Conservation (phyloP, 2,797 vertebrate genomes). For the Danio kyathit region DNA sequence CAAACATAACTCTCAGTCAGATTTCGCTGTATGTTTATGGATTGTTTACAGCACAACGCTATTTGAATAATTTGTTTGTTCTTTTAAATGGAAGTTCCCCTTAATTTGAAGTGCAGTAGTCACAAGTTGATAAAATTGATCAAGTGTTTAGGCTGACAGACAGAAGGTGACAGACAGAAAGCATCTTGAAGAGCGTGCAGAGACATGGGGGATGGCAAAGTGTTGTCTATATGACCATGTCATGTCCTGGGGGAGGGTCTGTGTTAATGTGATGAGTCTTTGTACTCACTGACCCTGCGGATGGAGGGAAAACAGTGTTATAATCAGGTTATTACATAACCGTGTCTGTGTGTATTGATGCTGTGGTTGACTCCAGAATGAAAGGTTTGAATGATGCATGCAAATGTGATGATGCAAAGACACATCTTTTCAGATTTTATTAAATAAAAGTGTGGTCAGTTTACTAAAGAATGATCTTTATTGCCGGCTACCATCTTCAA, state of each 20-base stretch:
- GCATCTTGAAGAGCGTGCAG: background rate
- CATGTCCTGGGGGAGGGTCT: conserved; percentile 29
- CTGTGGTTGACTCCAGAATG: background rate
- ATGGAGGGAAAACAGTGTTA: conserved; percentile 40
- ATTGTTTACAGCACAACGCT: too few species aligned
- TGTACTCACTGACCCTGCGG: conserved; percentile 26
- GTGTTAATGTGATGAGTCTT: conserved; percentile 20
- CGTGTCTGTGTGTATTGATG: background rate
- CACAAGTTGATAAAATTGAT: too few species aligned
- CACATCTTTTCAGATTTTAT: background rate
- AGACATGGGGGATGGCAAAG: conserved; percentile 37
- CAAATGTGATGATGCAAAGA: background rate
- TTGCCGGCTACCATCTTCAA: background rate
- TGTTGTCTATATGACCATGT: background rate
- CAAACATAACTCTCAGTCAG: too few species aligned
- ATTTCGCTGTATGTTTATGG: too few species aligned
- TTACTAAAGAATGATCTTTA: background rate
- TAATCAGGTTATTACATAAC: conserved; percentile 22
- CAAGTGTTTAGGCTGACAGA: background rate
- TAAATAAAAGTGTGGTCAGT: background rate
- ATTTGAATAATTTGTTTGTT: too few species aligned
- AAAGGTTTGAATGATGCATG: background rate
- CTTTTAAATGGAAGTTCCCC: too few species aligned
- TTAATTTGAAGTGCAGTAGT: too few species aligned
- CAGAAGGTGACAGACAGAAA: conserved; percentile 7